These are phyloP conservation scores for Podocnemis expansa DNA, from an alignment of 2,113 vertebrate species.

Conservation along the genomic window DNA sequence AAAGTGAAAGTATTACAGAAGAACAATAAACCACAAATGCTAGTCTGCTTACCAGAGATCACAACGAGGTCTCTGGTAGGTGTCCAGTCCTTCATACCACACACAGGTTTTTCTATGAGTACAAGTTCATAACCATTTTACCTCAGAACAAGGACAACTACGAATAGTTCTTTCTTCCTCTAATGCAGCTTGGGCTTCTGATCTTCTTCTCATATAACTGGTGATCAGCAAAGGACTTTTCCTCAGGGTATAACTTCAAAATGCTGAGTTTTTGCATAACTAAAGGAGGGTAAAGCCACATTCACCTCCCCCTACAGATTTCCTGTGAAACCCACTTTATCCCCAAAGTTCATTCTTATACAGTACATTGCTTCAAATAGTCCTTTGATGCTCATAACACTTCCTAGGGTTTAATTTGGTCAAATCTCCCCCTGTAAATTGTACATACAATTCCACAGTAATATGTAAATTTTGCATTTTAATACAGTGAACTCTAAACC, in stretches of 20 bases:
- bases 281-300: not conserved
- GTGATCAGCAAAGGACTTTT: not conserved
- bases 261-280: not conserved
- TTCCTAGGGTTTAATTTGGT: not conserved
- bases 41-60: not conserved
- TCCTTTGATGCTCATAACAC: not conserved
- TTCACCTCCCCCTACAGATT: not conserved
- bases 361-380: not conserved
- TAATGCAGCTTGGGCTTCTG: not conserved
- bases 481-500: not conserved
- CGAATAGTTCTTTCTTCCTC: not conserved
- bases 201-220: not conserved
- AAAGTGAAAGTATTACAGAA: not conserved
- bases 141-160: not conserved
- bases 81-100: not conserved
- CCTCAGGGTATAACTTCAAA: not conserved
- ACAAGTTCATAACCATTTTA: not conserved
- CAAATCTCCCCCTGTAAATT: not conserved
- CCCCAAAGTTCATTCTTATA: not conserved
- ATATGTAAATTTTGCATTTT: not conserved
- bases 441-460: not conserved
- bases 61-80: not conserved
- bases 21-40: not conserved
- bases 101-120: not conserved
- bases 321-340: not conserved